Percentiles rank a stretch among this genome's conserved stretches.
These are phyloP conservation scores for Tenebrio molitor DNA, from an alignment of 1,140 invertebrate species.

Conservation along the genomic window DNA sequence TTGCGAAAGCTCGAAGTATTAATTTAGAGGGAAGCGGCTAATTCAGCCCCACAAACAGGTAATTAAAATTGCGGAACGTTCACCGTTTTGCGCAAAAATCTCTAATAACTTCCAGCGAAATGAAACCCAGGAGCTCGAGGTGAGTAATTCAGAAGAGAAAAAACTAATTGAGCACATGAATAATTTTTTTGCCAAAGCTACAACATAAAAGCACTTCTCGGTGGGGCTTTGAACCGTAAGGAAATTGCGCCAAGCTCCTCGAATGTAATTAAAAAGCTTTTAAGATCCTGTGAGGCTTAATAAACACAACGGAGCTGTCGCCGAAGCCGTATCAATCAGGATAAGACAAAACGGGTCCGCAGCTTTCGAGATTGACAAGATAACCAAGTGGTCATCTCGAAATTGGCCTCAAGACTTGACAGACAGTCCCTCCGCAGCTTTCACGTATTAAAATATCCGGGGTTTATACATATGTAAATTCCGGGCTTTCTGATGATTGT, in stretches of 20 bases:
- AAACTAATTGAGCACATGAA: neutral
- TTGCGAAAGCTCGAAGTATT: neutral
- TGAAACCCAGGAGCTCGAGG: neutral
- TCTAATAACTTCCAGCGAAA: neutral
- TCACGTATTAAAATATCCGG: neutral
- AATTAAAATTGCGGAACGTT: too few relatives aligned
- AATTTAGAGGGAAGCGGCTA: neutral
- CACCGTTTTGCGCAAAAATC: neutral
- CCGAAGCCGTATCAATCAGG: neutral
- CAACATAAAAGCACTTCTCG: neutral
- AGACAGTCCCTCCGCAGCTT: neutral
- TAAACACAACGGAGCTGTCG: neutral
- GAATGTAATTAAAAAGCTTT: constrained; percentile 1
- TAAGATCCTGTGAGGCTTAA: neutral
- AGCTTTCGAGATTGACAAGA: neutral
- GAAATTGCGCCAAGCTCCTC: too few relatives aligned
- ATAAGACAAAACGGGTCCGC: neutral
- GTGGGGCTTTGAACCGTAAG: too few relatives aligned
- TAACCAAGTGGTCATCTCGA: neutral
- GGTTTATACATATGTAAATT: constrained; percentile 6
- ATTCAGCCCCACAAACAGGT: neutral
- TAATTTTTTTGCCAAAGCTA: neutral
- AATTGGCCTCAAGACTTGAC: neutral
- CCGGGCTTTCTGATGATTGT: constrained; percentile 15
- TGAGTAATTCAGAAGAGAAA: neutral